Evolutionary conservation across 2,888 invertebrate genomes (phyloP).

Genomic region (Venusia cambrica): DNA sequence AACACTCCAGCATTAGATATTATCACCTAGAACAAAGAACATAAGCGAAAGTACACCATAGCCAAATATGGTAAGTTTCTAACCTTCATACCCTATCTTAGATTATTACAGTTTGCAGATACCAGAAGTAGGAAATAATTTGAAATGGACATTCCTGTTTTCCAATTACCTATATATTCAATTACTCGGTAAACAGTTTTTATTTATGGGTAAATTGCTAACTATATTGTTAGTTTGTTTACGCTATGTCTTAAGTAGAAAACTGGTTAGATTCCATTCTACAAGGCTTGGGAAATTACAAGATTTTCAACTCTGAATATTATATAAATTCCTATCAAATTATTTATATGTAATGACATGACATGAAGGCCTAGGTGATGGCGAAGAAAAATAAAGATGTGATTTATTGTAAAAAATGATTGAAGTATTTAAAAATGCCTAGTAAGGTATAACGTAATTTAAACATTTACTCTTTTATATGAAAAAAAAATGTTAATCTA

Average conservation of each 20-base stretch:
- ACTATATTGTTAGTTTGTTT: constrained; percentile 2
- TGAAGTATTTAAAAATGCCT: no score
- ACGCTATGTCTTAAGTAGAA: neutral
- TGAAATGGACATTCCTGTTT: constrained; percentile 9
- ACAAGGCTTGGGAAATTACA: no score
- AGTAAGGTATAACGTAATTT: no score
- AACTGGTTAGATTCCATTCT: constrained; percentile 1
- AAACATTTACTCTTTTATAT: no score
- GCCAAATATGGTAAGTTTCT: constrained; percentile 19
- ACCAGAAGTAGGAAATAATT: constrained; percentile 18
- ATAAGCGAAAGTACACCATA: constrained; percentile 16
- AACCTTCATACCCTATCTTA: constrained; percentile 17
- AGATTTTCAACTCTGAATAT: no score
- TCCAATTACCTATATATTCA: constrained; percentile 12
- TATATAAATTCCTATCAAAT: no score
- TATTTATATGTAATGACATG: no score
- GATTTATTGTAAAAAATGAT: no score
- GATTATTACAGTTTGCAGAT: constrained; percentile 8
- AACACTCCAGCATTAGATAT: constrained; percentile 11
- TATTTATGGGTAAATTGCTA: constrained; percentile 8
- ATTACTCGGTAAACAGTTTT: constrained; percentile 14
- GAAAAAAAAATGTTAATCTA: no score
- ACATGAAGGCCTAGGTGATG: no score
- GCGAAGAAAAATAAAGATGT: no score
- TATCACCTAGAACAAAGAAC: constrained; percentile 17